These are phyloP conservation scores for Chaetogeoica ovagalla DNA, from an alignment of 2,888 invertebrate genomes.

Conservation along the genomic window DNA sequence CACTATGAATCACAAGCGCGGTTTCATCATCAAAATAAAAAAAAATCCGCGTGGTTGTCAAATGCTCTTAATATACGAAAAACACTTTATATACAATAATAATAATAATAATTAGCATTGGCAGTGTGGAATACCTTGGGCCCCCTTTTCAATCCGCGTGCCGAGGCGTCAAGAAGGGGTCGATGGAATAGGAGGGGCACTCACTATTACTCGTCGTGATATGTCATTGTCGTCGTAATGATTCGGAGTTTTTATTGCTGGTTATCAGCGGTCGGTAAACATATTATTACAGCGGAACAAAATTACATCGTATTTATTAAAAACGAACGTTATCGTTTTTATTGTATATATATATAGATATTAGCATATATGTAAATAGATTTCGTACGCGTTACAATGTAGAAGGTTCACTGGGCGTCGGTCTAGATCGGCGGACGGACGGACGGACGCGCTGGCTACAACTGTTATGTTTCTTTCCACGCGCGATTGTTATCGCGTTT, in stretches of 20 bases:
- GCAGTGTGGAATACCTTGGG: slow-evolving; percentile 2
- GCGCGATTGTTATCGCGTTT: neutral
- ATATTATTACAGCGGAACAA: slow-evolving; percentile 38
- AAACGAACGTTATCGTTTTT: slow-evolving; percentile 41
- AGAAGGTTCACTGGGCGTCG: slow-evolving; percentile 40
- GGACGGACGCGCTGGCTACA: slow-evolving; percentile 12
- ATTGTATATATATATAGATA: slow-evolving; percentile 23
- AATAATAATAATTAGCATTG: slow-evolving; percentile 1
- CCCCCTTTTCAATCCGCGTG: neutral
- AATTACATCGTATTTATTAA: slow-evolving; percentile 23
- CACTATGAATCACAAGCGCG: slow-evolving; percentile 13
- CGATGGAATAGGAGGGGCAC: neutral
- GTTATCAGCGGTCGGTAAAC: slow-evolving; percentile 44
- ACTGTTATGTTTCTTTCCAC: neutral
- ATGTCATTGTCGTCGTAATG: slow-evolving; percentile 42
- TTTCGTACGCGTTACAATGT: neutral
- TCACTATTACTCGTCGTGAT: too few relatives aligned
- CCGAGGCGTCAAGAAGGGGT: too few relatives aligned
- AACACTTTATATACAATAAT: too few relatives aligned
- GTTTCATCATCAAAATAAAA: neutral
- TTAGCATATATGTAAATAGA: slow-evolving; percentile 43
- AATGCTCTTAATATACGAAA: too few relatives aligned
- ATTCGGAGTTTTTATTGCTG: slow-evolving; percentile 19
- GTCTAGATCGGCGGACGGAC: slow-evolving; percentile 25
- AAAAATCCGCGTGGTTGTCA: neutral